Base-by-base conservation (phyloP, 2,888 invertebrate genomes). In the Lepidochrysops patricia region DNA sequence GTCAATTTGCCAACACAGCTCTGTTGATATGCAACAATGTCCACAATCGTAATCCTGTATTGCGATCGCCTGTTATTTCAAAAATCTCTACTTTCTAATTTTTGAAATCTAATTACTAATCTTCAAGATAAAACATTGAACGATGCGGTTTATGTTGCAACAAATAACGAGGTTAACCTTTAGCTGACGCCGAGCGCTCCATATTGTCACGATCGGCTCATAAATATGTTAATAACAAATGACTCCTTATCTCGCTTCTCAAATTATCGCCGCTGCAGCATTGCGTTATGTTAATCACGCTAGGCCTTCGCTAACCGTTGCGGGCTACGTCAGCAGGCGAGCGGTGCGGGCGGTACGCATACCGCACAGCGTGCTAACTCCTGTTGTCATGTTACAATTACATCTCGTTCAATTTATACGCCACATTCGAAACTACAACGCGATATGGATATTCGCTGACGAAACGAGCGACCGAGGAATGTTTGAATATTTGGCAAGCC, bases 121-220 rank as follows among this genome's bases (percentile, higher is more conserved):
- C 29, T 43, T 29, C 32, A 32, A 54, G 29, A 49, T 48, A 58
- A n/a, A 58, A 23, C 48, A 49, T 57, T 32, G 32, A 29, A 29
- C 43, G 23, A 49, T 48, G 48, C 23, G 19, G 23, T 37, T 34
- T 54, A 37, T 35, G 69, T 88, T 85, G 81, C 87, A 82, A 80
- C 81, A 87, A 71, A 72, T 86, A 87, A 88, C 84, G 79, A 86
- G 87, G 76, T 79, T 86, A 86, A 88, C 88, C 88, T 89, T 89
- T 88, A 79, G 69, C 73, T 72, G 77, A 75, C 80, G 79, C 78
- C 75, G 48, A 52, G 72, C 80, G 82, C 78, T 82, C 81, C 73
- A 82, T 79, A 87, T 84, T 86, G 86, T 86, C 84, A 85, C 82
- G 86, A 85, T 83, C 82, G 75, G 72, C 72, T 75, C 67, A 73